Evolutionary conservation across 2,888 invertebrate genomes (phyloP).

Genomic region (Aromia moschata): DNA sequence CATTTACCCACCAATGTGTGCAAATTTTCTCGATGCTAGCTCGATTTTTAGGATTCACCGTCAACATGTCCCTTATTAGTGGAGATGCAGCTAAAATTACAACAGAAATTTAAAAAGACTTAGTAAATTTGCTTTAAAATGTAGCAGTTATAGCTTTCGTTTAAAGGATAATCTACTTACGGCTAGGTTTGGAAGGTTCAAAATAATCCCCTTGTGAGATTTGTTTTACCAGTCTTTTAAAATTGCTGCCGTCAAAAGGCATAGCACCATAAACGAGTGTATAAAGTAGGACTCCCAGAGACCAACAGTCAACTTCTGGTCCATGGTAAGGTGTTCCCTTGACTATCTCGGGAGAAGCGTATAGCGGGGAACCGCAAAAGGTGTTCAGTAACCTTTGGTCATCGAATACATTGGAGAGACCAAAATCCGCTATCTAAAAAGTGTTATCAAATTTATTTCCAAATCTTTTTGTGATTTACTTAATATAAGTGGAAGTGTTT

Average conservation of each 20-base stretch:
- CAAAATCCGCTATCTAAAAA: slow-evolving; percentile 95
- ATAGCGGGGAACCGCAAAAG: slow-evolving; percentile 95
- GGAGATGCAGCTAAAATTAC: slow-evolving; percentile 85
- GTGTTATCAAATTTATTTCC: not conserved
- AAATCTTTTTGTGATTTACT: not conserved
- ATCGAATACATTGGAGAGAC: slow-evolving; percentile 96
- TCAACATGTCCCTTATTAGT: slow-evolving; percentile 92
- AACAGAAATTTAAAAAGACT: slow-evolving; percentile 10
- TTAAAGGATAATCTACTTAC: slow-evolving; percentile 65
- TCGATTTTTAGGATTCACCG: slow-evolving; percentile 87
- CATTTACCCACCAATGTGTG: slow-evolving; percentile 97
- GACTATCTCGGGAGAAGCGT: slow-evolving; percentile 97
- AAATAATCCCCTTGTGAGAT: slow-evolving; percentile 98
- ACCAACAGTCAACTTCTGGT: slow-evolving; percentile 96
- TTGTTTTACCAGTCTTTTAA: slow-evolving; percentile 94
- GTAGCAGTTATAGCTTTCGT: not conserved
- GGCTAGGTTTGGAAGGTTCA: slow-evolving; percentile 93
- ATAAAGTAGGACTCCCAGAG: slow-evolving; percentile 95
- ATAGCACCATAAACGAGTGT: slow-evolving; percentile 99
- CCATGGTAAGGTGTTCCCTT: slow-evolving; percentile 97
- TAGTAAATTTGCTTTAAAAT: no score
- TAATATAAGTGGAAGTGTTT: no score
- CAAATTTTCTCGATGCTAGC: slow-evolving; percentile 95
- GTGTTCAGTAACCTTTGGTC: slow-evolving; percentile 86
- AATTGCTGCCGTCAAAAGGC: slow-evolving; percentile 99